Conservation (phyloP, 2,888 invertebrate species). For the Tenthredo livida region DNA sequence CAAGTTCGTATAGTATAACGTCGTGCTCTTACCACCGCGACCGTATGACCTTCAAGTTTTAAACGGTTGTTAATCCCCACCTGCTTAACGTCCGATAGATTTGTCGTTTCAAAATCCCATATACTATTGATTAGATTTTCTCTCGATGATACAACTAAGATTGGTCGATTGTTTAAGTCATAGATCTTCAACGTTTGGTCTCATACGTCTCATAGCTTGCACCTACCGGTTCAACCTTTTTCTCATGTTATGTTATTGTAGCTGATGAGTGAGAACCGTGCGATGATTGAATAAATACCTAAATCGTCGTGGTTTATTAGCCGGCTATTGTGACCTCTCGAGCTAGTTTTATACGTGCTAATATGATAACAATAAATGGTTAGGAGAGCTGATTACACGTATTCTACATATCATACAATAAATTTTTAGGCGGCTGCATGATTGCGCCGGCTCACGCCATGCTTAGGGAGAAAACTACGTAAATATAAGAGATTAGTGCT, state of each 20-base stretch:
- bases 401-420: background rate
- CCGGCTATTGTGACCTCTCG: background rate
- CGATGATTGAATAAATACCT: slow-evolving; percentile 3
- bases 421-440: background rate
- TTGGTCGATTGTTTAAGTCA: background rate
- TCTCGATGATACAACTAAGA: background rate
- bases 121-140: background rate
- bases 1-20: background rate
- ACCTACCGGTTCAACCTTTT: background rate
- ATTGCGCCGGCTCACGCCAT: slow-evolving; percentile 8
- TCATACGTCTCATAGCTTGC: background rate
- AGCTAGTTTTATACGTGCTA: background rate
- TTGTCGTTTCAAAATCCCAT: background rate
- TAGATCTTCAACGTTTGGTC: background rate
- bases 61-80: slow-evolving; percentile 51
- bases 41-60: slow-evolving; percentile 73
- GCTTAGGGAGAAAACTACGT: background rate
- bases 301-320: background rate
- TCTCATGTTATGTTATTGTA: background rate
- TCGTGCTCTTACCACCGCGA: slow-evolving; percentile 53
- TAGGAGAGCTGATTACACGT: background rate
- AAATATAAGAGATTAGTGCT: background rate
- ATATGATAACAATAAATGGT: background rate
- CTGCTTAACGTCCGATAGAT: background rate
- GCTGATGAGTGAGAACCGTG: background rate